Evolutionary conservation across 2,797 vertebrate species (phyloP), one percentile per base, ranked within the genome.

Genomic region (Neosilurus hyrtlii): DNA sequence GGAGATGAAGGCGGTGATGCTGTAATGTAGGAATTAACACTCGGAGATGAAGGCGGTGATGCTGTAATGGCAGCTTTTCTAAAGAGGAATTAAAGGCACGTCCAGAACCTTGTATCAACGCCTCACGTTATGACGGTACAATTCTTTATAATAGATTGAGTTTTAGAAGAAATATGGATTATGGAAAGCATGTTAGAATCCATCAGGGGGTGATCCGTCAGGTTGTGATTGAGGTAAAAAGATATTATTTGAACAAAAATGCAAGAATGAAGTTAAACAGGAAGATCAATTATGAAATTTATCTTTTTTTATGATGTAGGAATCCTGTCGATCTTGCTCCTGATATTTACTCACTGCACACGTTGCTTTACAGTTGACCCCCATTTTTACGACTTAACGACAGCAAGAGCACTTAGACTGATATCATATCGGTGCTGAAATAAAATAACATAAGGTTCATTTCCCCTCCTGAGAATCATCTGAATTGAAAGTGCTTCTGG

Each of bases 401-500:
- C n/a, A n/a, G n/a, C n/a, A n/a, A n/a, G n/a, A n/a, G n/a, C n/a
- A n/a, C n/a, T n/a, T n/a, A n/a, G n/a, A n/a, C n/a, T n/a, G n/a
- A n/a, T n/a, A n/a, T n/a, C n/a, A n/a, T n/a, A n/a, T n/a, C n/a
- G n/a, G n/a, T n/a, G n/a, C n/a, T n/a, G n/a, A n/a, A n/a, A n/a
- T n/a, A n/a, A n/a, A n/a, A n/a, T n/a, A n/a, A n/a, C n/a, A n/a
- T n/a, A n/a, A n/a, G n/a, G n/a, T n/a, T n/a, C n/a, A 59, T 18
- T 59, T 59, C 20, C 18, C 56, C 37, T 12, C 0, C 4, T 56
- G 82, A 52, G 65, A 85, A 82, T 84, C 76, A 59, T 35, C 73
- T 78, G 80, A 80, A 85, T 84, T 83, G 76, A 84, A 72, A 67
- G 67, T 59, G 26, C 49, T 76, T 37, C n/a, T 37, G 24, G 18